Evolutionary conservation across 2,797 vertebrate species (phyloP).

Genomic region (Peromyscus aztecus): DNA sequence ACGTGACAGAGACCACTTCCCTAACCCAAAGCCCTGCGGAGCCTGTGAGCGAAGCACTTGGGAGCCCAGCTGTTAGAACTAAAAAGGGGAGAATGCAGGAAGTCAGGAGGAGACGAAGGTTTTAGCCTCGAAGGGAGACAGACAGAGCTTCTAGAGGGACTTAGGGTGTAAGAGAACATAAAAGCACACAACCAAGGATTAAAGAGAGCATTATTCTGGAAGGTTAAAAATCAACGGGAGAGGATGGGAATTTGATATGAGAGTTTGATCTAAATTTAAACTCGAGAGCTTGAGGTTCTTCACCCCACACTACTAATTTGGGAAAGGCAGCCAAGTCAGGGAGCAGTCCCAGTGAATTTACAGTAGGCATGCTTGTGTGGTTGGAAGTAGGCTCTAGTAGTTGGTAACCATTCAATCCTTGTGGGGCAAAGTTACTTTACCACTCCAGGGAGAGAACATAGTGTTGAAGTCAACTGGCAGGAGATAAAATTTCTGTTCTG

Average conservation of each 20-base stretch:
- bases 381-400: neutral
- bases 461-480: neutral
- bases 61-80: slow-evolving; percentile 53
- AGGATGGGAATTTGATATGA: slow-evolving; percentile 64
- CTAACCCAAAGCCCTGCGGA: slow-evolving; percentile 17
- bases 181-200: slow-evolving; percentile 68
- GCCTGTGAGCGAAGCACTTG: neutral
- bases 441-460: neutral
- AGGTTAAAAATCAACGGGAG: slow-evolving; percentile 65
- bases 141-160: slow-evolving; percentile 56
- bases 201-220: slow-evolving; percentile 44
- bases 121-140: slow-evolving; percentile 31
- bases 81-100: slow-evolving; percentile 8
- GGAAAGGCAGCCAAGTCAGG: slow-evolving; percentile 51
- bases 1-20: slow-evolving; percentile 1
- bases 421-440: slow-evolving; percentile 27
- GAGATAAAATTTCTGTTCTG: slow-evolving; percentile 25
- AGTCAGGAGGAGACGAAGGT: slow-evolving; percentile 36
- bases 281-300: slow-evolving; percentile 41
- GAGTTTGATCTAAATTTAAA: slow-evolving; percentile 79
- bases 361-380: neutral
- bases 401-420: neutral
- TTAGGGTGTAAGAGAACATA: slow-evolving; percentile 59
- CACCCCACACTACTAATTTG: slow-evolving; percentile 4
- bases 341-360: neutral